A percentile compares a stretch with the other conserved stretches of the same genome.
These are phyloP conservation scores for Zeugodacus cucurbitae DNA, from an alignment of 1,140 invertebrate species.

Conservation along the genomic window DNA sequence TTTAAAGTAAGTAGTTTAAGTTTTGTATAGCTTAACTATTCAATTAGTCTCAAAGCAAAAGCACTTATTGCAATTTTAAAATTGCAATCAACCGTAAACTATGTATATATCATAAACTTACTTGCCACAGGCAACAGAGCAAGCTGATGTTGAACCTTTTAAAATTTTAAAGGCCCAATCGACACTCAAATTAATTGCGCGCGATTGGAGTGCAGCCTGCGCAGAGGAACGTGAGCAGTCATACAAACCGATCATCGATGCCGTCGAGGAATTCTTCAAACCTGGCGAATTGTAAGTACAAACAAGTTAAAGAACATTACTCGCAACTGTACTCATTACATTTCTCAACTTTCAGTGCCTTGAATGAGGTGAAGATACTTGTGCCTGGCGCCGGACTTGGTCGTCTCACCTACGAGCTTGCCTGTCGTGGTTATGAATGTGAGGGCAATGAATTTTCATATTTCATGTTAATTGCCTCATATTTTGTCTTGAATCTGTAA, in stretches of 20 bases:
- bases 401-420: conserved; percentile 92
- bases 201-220: conserved; percentile 94
- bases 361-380: conserved; percentile 78
- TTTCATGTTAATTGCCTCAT: conserved; percentile 97
- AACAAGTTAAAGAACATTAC: not conserved
- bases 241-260: conserved; percentile 91
- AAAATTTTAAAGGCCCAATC: conserved; percentile 80
- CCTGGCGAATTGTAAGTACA: conserved; percentile 64
- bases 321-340: not conserved
- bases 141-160: conserved; percentile 62
- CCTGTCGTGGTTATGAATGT: conserved; percentile 86
- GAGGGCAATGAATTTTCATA: conserved; percentile 98
- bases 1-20: too few relatives aligned
- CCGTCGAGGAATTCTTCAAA: conserved; percentile 82
- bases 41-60: not conserved
- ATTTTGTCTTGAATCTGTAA: conserved; percentile 93
- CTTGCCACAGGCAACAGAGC: conserved; percentile 44
- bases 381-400: conserved; percentile 96
- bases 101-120: conserved; percentile 22
- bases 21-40: not conserved
- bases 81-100: not conserved
- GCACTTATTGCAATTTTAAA: not conserved
- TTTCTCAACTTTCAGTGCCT: conserved; percentile 61
- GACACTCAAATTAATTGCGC: conserved; percentile 92
- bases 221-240: conserved; percentile 84